Base-by-base conservation (phyloP, 2,113 vertebrate species). In the Pholis gunnellus region DNA sequence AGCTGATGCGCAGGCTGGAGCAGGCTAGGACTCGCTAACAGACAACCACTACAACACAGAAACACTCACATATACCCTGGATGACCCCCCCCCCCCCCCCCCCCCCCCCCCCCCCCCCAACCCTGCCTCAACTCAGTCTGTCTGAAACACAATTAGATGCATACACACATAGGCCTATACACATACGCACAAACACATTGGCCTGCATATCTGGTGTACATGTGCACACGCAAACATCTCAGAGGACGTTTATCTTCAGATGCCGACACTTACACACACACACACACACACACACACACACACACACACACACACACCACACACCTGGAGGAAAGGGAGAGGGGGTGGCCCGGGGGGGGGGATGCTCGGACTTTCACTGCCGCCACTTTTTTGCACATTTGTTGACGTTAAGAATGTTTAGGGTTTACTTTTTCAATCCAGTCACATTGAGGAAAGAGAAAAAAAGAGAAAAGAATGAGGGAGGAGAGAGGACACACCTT, bases 361-460 rank as follows among this genome's bases (percentile, higher is more conserved):
- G 93, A 94, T 90, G 88, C 91, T 95, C 89, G 89, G 94, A 96
- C 95, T 94, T 92, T 96, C 94, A 96, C 95, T 96, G 95, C 95
- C 92, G 95, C 91, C 95, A 96, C 95, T 96, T 96, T 95, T 95
- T 95, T 96, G 95, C 95, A 96, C 96, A 96, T 93, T 95, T 96
- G 96, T 98, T 98, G 97, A 99, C 98, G 94, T 98, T 97, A 97
- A 97, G 98, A 99, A 99, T 99, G 98, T 99, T 97, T 91, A 93
- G 96, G 97, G 96, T 97, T 98, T 96, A 95, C 96, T 93, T 95
- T 95, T 97, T 91, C 91, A 96, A 94, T 97, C 95, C 94, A 95
- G 95, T 97, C 95, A 95, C 95, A 96, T 94, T 91, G 92, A 90
- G 93, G 91, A 94, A 90, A 91, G 82, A 84, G 88, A 27, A 48